Conservation (phyloP, 2,888 invertebrate genomes). For the Galerucella pusilla region DNA sequence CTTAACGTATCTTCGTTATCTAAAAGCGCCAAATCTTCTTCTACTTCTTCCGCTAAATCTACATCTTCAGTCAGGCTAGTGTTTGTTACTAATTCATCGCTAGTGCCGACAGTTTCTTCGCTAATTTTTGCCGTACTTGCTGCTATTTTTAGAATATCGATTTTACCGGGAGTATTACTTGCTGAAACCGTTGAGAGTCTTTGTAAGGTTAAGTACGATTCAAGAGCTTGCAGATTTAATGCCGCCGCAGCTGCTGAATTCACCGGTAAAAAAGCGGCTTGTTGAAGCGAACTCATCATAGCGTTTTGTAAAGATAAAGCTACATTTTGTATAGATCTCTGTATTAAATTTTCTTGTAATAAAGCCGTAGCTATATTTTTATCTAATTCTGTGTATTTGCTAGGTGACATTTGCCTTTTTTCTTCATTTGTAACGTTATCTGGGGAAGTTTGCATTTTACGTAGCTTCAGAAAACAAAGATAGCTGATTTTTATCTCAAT, state of each 20-base stretch:
- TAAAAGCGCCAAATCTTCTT: constrained; percentile 79
- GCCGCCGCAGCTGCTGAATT: constrained; percentile 88
- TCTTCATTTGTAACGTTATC: constrained; percentile 35
- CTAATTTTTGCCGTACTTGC: constrained; percentile 64
- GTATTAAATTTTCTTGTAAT: constrained; percentile 73
- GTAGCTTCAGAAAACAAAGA: constrained; percentile 11
- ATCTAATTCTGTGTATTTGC: constrained; percentile 44
- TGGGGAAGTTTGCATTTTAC: constrained; percentile 47
- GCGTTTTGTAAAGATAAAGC: constrained; percentile 86
- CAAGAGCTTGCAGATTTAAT: constrained; percentile 85
- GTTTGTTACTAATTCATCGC: constrained; percentile 57
- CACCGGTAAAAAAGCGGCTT: constrained; percentile 83
- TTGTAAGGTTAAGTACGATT: constrained; percentile 87
- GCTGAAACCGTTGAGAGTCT: constrained; percentile 78
- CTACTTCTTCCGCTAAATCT: constrained; percentile 77
- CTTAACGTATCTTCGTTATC: constrained; percentile 75
- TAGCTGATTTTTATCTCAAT: constrained; percentile 8
- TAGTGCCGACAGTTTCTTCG: constrained; percentile 56
- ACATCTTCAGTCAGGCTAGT: constrained; percentile 69
- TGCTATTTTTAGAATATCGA: constrained; percentile 76
- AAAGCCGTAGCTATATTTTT: constrained; percentile 59
- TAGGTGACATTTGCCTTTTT: constrained; percentile 43
- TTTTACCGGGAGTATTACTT: constrained; percentile 65
- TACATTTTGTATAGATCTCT: constrained; percentile 74
- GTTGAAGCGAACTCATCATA: constrained; percentile 85